A percentile compares a stretch with the other conserved stretches of the same genome.
phyloP scores from a whole-genome alignment of 2,797 vertebrate genomes.

The Sandelia bainsii region DNA sequence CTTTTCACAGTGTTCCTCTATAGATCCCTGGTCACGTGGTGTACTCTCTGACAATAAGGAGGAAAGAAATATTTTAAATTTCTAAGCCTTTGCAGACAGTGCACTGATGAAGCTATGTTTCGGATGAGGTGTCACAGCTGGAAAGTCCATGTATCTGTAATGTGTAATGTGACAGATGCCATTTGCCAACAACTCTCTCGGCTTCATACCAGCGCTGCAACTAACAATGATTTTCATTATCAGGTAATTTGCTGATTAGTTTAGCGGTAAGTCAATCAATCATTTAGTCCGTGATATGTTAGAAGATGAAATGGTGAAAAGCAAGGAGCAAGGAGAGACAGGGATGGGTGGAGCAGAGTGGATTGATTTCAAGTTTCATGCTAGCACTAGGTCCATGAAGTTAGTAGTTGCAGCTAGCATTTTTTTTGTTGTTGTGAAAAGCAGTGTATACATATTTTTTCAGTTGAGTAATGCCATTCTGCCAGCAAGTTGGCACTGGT shows the following conservation, averaged over 20 bases:
- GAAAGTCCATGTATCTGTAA: background rate
- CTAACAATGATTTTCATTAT: background rate
- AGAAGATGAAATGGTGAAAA: too few relatives aligned
- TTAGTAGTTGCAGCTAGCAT: too few relatives aligned
- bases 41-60: slow-evolving; percentile 7
- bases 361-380: too few relatives aligned
- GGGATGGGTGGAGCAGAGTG: too few relatives aligned
- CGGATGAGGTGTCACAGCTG: slow-evolving; percentile 7
- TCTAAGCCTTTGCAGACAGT: slow-evolving; percentile 3
- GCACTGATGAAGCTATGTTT: slow-evolving; percentile 20
- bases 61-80: slow-evolving; percentile 26
- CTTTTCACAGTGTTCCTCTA: slow-evolving; percentile 20
- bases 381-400: too few relatives aligned
- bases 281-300: too few relatives aligned
- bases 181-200: slow-evolving; percentile 2
- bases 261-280: too few relatives aligned
- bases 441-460: too few relatives aligned
- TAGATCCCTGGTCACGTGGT: slow-evolving; percentile 34
- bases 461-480: too few relatives aligned
- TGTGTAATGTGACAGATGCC: background rate
- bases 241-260: too few relatives aligned
- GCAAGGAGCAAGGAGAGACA: too few relatives aligned
- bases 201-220: background rate
- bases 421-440: too few relatives aligned
- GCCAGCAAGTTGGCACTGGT: background rate